A percentile compares a stretch with the other conserved stretches of the same genome.
Evolutionary conservation across 2,888 invertebrate species (phyloP).

Genomic region (Caenorhabditis sinica): DNA sequence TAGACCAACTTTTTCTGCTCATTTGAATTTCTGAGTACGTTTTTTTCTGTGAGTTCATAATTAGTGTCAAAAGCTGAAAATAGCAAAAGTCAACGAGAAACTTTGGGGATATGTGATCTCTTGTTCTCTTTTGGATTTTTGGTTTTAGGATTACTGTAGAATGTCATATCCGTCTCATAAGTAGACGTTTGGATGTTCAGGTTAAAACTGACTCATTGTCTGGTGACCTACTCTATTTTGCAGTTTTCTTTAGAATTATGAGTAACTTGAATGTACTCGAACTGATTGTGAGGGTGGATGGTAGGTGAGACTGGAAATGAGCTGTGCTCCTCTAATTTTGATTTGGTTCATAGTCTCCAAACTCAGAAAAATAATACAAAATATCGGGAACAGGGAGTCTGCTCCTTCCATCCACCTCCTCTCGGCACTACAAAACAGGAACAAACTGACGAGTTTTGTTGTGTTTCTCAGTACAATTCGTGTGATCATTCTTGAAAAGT

Average conservation of each 20-base stretch:
- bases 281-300: background rate
- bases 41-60: constrained; percentile 33
- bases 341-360: background rate
- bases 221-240: background rate
- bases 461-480: constrained; percentile 1
- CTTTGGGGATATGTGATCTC: constrained; percentile 9
- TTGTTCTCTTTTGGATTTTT: background rate
- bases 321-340: constrained; percentile 26
- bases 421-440: background rate
- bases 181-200: too few relatives aligned
- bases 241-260: constrained; percentile 12
- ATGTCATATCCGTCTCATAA: too few relatives aligned
- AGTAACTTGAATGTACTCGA: background rate
- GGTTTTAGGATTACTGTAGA: constrained; percentile 1
- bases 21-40: constrained; percentile 37
- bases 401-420: constrained; percentile 13
- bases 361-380: constrained; percentile 1
- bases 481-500: constrained; percentile 1
- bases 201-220: background rate
- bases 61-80: constrained; percentile 33
- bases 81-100: constrained; percentile 12
- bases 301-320: constrained; percentile 12
- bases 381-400: background rate
- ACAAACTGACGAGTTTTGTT: constrained; percentile 38
- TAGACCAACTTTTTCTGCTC: constrained; percentile 33